Conservation (phyloP, 2,113 vertebrate genomes). For the Cervus canadensis region DNA sequence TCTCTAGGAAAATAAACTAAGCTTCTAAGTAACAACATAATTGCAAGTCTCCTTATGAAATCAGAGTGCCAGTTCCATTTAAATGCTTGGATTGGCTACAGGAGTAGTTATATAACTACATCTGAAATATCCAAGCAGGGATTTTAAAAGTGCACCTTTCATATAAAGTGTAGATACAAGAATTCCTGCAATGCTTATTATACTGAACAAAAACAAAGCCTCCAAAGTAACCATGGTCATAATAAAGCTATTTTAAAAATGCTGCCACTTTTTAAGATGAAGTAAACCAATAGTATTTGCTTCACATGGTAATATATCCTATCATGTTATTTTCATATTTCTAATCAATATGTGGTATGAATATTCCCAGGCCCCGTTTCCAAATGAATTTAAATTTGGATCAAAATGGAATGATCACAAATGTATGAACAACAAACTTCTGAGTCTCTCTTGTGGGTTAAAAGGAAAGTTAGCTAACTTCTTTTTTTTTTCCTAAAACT, state of each 20-base stretch:
- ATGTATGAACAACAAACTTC: not conserved
- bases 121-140: constrained; percentile 15
- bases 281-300: not conserved
- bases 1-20: constrained; percentile 61
- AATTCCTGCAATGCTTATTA: not conserved
- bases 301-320: not conserved
- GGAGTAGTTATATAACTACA: not conserved
- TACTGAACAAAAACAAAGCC: not conserved
- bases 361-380: not conserved
- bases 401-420: not conserved
- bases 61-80: not conserved
- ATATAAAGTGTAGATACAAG: not conserved
- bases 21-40: constrained; percentile 21
- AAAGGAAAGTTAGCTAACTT: constrained; percentile 1
- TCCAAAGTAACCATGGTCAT: not conserved
- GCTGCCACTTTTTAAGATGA: not conserved
- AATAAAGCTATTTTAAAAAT: not conserved
- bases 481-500: not conserved
- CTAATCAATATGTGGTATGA: not conserved
- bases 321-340: not conserved
- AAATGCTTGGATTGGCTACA: constrained; percentile 8
- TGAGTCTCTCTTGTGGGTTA: not conserved
- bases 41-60: constrained; percentile 38
- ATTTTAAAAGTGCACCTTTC: constrained; percentile 18
- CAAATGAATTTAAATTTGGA: constrained; percentile 25